Percentiles rank a stretch among this genome's conserved stretches.
phyloP scores from a whole-genome alignment of 1,140 invertebrate species.

The Bombyx mori region DNA sequence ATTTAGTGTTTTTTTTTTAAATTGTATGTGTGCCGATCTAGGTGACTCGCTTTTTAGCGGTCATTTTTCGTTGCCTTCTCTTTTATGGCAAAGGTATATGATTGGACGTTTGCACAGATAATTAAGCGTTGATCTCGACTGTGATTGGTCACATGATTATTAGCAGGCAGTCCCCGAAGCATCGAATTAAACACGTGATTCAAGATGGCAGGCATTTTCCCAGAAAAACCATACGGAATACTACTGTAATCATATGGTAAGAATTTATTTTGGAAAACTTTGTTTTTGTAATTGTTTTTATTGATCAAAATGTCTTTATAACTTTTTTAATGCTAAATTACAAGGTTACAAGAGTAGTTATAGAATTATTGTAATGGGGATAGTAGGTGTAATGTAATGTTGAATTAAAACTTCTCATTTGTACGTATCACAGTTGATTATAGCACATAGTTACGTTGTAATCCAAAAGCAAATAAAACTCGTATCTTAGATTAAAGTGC shows the following conservation, averaged over 20 bases:
- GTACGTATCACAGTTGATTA: too few species aligned
- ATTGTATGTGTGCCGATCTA: constrained; percentile 4
- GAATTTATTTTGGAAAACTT: constrained; percentile 25
- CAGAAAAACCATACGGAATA: constrained; percentile 25
- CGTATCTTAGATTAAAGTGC: constrained; percentile 51
- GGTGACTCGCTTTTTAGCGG: constrained; percentile 19
- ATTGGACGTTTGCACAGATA: constrained; percentile 34
- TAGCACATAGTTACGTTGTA: constrained; percentile 32
- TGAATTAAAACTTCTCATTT: constrained; percentile 3
- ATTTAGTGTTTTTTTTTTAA: not conserved
- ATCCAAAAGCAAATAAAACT: constrained; percentile 36
- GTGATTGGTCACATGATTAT: constrained; percentile 61
- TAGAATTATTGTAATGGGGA: not conserved
- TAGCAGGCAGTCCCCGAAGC: constrained; percentile 35
- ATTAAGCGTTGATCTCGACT: constrained; percentile 21
- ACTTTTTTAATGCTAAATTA: not conserved
- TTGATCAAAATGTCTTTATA: not conserved
- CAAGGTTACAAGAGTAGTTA: not conserved
- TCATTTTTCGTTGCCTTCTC: constrained; percentile 26
- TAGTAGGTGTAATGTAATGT: not conserved
- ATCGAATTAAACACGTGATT: constrained; percentile 59
- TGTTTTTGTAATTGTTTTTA: not conserved
- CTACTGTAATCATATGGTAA: constrained; percentile 32
- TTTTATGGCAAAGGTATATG: constrained; percentile 16
- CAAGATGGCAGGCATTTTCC: constrained; percentile 55